Evolutionary conservation across 2,888 invertebrate species (phyloP).

Genomic region (Polydrusus tereticollis): DNA sequence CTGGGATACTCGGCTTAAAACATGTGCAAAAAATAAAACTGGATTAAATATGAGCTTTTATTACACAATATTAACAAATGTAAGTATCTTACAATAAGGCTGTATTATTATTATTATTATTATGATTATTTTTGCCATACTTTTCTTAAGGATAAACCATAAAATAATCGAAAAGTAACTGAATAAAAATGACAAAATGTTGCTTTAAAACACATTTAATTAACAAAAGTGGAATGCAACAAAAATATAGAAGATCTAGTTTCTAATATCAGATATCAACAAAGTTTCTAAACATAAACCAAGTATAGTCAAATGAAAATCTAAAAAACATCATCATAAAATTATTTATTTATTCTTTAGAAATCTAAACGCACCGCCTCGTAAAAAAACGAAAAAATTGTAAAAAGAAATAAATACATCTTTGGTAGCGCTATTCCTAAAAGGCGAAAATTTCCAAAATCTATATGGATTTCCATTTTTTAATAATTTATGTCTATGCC

Average conservation of each 20-base stretch:
- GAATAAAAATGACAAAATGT: neutral
- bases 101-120: too few species aligned
- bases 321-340: neutral
- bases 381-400: too few species aligned
- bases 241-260: neutral
- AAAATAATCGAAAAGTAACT: neutral
- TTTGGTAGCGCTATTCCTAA: neutral
- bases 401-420: neutral
- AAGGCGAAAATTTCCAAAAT: neutral
- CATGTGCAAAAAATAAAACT: neutral
- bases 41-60: slow-evolving; percentile 5
- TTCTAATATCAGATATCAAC: neutral
- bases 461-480: too few species aligned
- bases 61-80: slow-evolving; percentile 7
- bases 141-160: too few species aligned
- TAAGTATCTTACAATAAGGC: slow-evolving; percentile 15
- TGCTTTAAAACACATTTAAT: slow-evolving; percentile 1
- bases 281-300: slow-evolving; percentile 6
- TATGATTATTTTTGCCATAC: too few species aligned
- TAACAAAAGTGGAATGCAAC: neutral
- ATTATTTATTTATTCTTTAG: too few species aligned
- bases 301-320: slow-evolving; percentile 1
- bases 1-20: too few species aligned
- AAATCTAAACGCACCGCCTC: too few species aligned
- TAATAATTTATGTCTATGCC: too few species aligned